Evolutionary conservation across 2,797 vertebrate species (phyloP).

Genomic region (Salarias fasciatus): DNA sequence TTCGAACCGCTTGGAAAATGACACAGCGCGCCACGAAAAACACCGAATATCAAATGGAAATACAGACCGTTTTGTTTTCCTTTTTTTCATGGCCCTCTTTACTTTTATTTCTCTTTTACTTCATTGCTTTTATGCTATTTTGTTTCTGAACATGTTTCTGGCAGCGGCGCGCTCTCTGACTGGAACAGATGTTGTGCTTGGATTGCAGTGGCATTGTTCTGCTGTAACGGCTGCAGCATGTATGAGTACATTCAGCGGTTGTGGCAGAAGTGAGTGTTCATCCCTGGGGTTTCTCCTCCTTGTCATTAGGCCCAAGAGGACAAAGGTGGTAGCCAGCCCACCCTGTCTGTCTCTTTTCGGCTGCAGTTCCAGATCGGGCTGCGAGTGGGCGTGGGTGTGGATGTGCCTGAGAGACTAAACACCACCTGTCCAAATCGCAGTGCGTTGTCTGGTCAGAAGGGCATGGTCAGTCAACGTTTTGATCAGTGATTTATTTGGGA

Average conservation of each 20-base stretch:
- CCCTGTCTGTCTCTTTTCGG: slow-evolving; percentile 29
- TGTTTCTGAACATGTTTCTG: slow-evolving; percentile 77
- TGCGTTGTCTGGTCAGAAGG: slow-evolving; percentile 41
- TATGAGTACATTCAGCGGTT: slow-evolving; percentile 65
- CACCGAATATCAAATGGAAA: slow-evolving; percentile 73
- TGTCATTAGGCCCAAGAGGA: slow-evolving; percentile 43
- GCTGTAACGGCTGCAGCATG: slow-evolving; percentile 60
- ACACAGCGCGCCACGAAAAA: slow-evolving; percentile 75
- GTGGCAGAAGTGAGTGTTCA: slow-evolving; percentile 62
- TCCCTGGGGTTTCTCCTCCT: slow-evolving; percentile 41
- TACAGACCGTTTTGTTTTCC: slow-evolving; percentile 70
- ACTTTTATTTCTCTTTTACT: slow-evolving; percentile 71
- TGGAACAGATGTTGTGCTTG: slow-evolving; percentile 82
- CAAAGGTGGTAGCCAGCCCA: slow-evolving; percentile 50
- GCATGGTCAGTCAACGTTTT: slow-evolving; percentile 60
- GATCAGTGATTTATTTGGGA: slow-evolving; percentile 61
- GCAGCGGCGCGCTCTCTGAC: slow-evolving; percentile 61
- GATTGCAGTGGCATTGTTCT: slow-evolving; percentile 74
- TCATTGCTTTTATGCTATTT: slow-evolving; percentile 68
- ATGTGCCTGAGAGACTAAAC: slow-evolving; percentile 50
- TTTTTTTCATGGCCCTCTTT: slow-evolving; percentile 60
- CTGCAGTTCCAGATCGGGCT: slow-evolving; percentile 19
- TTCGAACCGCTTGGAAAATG: slow-evolving; percentile 67
- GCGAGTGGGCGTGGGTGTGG: slow-evolving; percentile 39
- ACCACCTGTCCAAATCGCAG: slow-evolving; percentile 51